Conservation (phyloP, 2,888 invertebrate species). For the Drosophila falleni region DNA sequence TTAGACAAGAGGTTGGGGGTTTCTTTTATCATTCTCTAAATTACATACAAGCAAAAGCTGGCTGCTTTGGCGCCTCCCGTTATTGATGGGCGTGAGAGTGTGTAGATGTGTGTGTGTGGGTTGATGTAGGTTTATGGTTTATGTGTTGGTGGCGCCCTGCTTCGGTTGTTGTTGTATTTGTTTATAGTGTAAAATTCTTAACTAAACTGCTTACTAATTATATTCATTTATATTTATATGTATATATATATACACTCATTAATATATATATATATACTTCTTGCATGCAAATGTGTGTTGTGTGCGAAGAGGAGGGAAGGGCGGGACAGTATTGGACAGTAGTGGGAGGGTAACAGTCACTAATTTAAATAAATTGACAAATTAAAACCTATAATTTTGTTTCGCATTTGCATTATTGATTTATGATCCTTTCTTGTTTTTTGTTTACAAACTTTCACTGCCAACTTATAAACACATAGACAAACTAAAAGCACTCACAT, state of each 20-base stretch:
- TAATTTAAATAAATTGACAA: constrained; percentile 43
- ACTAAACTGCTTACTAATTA: constrained; percentile 79
- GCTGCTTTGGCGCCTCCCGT: constrained; percentile 52
- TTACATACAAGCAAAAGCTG: constrained; percentile 76
- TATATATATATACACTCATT: constrained; percentile 56
- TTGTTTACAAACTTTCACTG: constrained; percentile 50
- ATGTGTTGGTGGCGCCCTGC: constrained; percentile 48
- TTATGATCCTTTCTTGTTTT: constrained; percentile 19
- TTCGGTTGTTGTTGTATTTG: constrained; percentile 53
- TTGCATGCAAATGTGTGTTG: constrained; percentile 72
- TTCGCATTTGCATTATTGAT: constrained; percentile 36
- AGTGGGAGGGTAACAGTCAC: constrained; percentile 22
- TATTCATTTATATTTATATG: constrained; percentile 76
- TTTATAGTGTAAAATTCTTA: constrained; percentile 79
- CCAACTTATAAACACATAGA: constrained; percentile 59
- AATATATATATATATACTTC: constrained; percentile 42
- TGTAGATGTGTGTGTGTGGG: constrained; percentile 46
- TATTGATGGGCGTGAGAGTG: constrained; percentile 37
- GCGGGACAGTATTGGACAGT: constrained; percentile 32
- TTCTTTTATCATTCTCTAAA: constrained; percentile 36
- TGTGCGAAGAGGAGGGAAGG: constrained; percentile 42
- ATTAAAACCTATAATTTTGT: constrained; percentile 36
- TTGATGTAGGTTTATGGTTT: constrained; percentile 23
- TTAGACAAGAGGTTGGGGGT: constrained; percentile 39
- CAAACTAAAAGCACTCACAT: constrained; percentile 75